Percentiles rank a stretch among this genome's conserved stretches.
Conservation (phyloP, 1,140 invertebrate species). For the Lepidostoma basale region DNA sequence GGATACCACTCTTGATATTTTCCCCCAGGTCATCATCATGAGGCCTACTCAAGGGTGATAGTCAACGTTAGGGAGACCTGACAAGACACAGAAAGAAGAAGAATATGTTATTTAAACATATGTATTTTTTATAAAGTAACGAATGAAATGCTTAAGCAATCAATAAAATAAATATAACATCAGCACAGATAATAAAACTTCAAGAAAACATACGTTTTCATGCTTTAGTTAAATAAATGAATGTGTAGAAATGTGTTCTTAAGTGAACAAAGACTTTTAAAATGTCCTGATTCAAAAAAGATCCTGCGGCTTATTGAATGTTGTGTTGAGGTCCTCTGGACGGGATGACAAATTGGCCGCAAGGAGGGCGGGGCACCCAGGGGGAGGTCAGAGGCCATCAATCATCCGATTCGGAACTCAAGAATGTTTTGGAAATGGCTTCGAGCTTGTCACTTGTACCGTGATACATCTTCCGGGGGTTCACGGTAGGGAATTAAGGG, state of each 20-base stretch:
- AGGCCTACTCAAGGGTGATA: too few species aligned
- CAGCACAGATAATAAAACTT: not conserved
- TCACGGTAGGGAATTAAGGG: too few species aligned
- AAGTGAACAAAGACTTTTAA: not conserved
- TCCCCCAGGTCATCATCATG: too few species aligned
- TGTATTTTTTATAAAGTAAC: too few species aligned
- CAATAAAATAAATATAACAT: not conserved
- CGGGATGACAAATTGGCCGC: constrained; percentile 14
- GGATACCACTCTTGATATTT: too few species aligned
- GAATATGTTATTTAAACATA: too few species aligned
- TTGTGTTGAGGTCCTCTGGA: not conserved
- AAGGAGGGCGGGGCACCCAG: not conserved
- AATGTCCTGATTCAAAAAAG: not conserved
- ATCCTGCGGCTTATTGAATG: not conserved
- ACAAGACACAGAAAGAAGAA: too few species aligned
- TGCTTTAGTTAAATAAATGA: not conserved
- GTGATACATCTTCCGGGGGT: too few species aligned
- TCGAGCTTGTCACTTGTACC: too few species aligned
- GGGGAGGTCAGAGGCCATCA: constrained; percentile 12
- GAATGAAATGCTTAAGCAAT: too few species aligned
- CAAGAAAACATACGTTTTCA: not conserved
- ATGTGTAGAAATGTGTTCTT: not conserved
- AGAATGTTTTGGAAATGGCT: not conserved
- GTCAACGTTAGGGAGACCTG: too few species aligned
- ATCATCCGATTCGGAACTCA: not conserved